Base-by-base conservation (phyloP, 2,888 invertebrate species). In the Ecdyonurus torrentis region DNA sequence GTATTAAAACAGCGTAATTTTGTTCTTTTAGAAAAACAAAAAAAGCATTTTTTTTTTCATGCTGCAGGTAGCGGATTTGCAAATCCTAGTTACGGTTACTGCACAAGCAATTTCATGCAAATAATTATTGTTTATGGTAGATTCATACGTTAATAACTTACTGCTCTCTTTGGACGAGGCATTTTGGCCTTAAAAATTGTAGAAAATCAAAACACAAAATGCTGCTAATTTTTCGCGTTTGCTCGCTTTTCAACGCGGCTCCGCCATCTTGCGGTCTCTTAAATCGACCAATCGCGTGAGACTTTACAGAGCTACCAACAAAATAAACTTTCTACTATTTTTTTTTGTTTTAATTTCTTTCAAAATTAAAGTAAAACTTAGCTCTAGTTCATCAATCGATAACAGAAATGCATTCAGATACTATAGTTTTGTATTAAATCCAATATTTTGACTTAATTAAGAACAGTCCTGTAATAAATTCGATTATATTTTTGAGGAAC, bases 81-180 rank as follows among this genome's bases (percentile, higher is more conserved):
- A n/a, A n/a, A n/a, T n/a, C n/a, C n/a, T n/a, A n/a, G n/a, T n/a
- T n/a, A n/a, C n/a, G n/a, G n/a, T n/a, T n/a, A n/a, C n/a, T n/a
- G n/a, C n/a, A n/a, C n/a, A n/a, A n/a, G n/a, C n/a, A n/a, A n/a
- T n/a, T n/a, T n/a, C n/a, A n/a, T n/a, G n/a, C n/a, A n/a, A n/a
- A n/a, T n/a, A n/a, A n/a, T n/a, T n/a, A n/a, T n/a, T n/a, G n/a
- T n/a, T n/a, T n/a, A n/a, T n/a, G n/a, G n/a, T n/a, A n/a, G n/a
- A n/a, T n/a, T n/a, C n/a, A n/a, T 15, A 37, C 15, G 7, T 37
- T 37, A 22, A 20, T 5, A 23, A 75, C 76, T 75, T 74, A 76
- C 76, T 68, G 72, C 68, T 72, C 72, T 74, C 69, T 72, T 73
- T 66, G 73, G 71, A 69, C 74, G 74, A 70, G 75, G 75, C 76